These are phyloP conservation scores for Monochamus saltuarius DNA, from an alignment of 1,140 invertebrate genomes.

Conservation along the genomic window DNA sequence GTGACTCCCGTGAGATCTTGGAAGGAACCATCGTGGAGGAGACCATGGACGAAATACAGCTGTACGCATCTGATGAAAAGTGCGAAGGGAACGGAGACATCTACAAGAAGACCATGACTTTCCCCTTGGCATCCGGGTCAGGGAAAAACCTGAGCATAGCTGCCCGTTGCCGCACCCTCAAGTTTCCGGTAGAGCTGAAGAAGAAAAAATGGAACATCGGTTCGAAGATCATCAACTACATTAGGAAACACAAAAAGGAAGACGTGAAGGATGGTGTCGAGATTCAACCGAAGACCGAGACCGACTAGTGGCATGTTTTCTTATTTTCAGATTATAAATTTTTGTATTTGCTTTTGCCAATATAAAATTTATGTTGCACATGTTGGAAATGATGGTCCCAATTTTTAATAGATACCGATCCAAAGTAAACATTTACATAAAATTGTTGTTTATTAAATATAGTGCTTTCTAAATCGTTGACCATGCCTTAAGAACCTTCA, in stretches of 20 bases:
- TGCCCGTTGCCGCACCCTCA: slow-evolving; percentile 28
- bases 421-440: too few relatives aligned
- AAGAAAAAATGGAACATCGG: slow-evolving; percentile 40
- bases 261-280: neutral
- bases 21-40: neutral
- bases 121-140: slow-evolving; percentile 29
- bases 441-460: too few relatives aligned
- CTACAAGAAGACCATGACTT: slow-evolving; percentile 31
- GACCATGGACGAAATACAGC: slow-evolving; percentile 20
- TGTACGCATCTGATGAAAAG: neutral
- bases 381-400: too few relatives aligned
- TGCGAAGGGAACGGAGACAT: neutral
- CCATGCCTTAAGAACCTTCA: too few relatives aligned
- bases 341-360: too few relatives aligned
- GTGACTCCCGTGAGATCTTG: slow-evolving; percentile 20
- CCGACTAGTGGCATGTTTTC: too few relatives aligned
- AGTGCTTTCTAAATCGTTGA: too few relatives aligned
- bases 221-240: slow-evolving; percentile 33
- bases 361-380: too few relatives aligned
- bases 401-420: too few relatives aligned
- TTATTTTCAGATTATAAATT: too few relatives aligned
- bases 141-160: slow-evolving; percentile 17
- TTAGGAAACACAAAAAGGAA: slow-evolving; percentile 26
- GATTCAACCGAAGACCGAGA: slow-evolving; percentile 1
- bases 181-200: slow-evolving; percentile 21